These are phyloP conservation scores for Anser brachyrhynchus DNA, from an alignment of 2,113 vertebrate genomes.

Conservation along the genomic window DNA sequence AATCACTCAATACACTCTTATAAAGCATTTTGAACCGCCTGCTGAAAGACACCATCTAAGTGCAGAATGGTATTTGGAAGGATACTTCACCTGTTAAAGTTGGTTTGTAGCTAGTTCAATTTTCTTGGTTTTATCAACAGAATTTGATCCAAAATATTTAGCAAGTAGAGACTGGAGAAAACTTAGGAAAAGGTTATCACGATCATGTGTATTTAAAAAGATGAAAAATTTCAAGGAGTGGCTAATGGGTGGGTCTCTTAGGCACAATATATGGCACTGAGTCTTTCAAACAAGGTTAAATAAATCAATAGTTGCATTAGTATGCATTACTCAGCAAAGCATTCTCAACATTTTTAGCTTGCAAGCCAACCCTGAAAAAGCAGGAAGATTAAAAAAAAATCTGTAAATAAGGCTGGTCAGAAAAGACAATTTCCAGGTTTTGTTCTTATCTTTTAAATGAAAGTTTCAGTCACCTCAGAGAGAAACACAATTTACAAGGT, in stretches of 20 bases:
- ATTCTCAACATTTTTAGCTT: neutral
- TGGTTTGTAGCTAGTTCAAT: neutral
- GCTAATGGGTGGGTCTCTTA: neutral
- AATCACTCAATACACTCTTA: neutral
- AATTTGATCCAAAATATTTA: neutral
- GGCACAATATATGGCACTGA: neutral
- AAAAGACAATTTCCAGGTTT: neutral
- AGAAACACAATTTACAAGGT: neutral
- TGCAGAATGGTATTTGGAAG: neutral
- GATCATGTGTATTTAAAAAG: neutral
- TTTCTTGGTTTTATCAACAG: neutral
- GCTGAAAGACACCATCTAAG: neutral
- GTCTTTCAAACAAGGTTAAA: slow-evolving; percentile 6
- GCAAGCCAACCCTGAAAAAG: neutral
- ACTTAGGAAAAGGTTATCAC: neutral
- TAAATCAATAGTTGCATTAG: slow-evolving; percentile 5
- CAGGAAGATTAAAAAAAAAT: neutral
- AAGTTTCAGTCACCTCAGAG: neutral
- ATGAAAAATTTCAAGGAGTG: neutral
- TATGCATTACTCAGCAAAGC: neutral
- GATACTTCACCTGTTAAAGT: neutral
- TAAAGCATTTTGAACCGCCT: slow-evolving; percentile 12
- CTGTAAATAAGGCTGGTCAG: neutral
- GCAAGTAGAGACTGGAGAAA: neutral
- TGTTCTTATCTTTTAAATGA: neutral